Percentiles rank a stretch among this genome's conserved stretches.
phyloP scores from a whole-genome alignment of 2,797 vertebrate species.

The Rhinoraja longicauda region DNA sequence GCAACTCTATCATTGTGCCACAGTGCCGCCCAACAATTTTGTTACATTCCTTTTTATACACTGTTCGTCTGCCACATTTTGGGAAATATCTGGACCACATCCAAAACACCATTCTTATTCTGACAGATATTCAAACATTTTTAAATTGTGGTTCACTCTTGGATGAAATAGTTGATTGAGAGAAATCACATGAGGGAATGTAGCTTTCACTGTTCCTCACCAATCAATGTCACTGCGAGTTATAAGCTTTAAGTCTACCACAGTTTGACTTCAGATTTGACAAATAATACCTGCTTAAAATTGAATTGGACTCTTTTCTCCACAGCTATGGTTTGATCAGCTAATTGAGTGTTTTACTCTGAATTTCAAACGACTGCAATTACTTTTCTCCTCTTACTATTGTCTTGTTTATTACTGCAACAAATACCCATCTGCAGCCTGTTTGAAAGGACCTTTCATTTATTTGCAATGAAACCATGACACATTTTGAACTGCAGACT shows the following conservation, averaged over 20 bases:
- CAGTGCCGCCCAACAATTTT: no score
- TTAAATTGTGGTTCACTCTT: not conserved
- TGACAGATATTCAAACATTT: not conserved
- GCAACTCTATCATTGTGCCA: no score
- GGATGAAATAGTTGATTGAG: not conserved
- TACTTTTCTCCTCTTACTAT: not conserved
- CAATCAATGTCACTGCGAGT: not conserved
- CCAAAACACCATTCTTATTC: not conserved
- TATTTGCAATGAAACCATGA: not conserved
- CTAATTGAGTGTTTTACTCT: not conserved
- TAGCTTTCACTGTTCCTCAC: not conserved
- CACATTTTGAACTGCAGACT: not conserved
- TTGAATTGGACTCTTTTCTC: not conserved
- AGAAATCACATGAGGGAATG: not conserved
- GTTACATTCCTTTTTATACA: not conserved
- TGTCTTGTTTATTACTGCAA: not conserved
- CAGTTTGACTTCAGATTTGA: not conserved
- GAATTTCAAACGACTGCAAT: not conserved
- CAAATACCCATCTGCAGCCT: not conserved
- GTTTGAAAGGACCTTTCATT: not conserved
- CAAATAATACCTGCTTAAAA: not conserved
- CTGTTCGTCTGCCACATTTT: not conserved
- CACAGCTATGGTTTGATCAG: not conserved
- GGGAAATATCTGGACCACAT: not conserved
- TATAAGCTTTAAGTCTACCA: not conserved